These are phyloP conservation scores for Drosophila kambysellisi DNA, from an alignment of 2,888 invertebrate genomes.

Conservation along the genomic window DNA sequence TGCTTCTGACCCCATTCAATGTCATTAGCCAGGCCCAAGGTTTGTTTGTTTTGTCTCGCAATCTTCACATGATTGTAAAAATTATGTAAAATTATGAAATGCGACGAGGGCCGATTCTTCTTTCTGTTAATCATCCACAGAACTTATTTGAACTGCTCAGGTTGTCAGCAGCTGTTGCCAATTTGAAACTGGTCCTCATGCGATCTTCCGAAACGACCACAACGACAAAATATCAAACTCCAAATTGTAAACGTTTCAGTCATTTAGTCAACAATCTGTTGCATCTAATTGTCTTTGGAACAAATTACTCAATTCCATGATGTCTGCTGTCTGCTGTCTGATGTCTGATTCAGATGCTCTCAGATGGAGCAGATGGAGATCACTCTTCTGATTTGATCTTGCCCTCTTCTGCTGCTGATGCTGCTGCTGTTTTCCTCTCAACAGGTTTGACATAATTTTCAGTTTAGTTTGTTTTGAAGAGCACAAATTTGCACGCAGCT, in stretches of 20 bases:
- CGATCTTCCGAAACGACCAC: conserved; percentile 13
- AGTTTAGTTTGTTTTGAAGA: conserved; percentile 76
- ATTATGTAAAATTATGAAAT: conserved; percentile 67
- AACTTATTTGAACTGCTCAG: conserved; percentile 59
- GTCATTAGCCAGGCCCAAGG: conserved; percentile 79
- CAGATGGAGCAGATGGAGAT: conserved; percentile 37
- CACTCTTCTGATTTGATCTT: conserved; percentile 20
- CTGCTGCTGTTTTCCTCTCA: conserved; percentile 32
- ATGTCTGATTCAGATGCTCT: conserved; percentile 14
- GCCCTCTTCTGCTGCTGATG: neutral
- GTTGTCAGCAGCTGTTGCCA: conserved; percentile 51
- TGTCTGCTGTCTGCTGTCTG: conserved; percentile 21
- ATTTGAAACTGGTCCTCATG: conserved; percentile 21
- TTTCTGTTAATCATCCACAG: conserved; percentile 29
- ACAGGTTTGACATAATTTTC: conserved; percentile 79
- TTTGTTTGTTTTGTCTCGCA: conserved; percentile 66
- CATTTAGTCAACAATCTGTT: conserved; percentile 79
- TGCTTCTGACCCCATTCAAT: conserved; percentile 75
- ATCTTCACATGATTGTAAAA: conserved; percentile 70
- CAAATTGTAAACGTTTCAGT: conserved; percentile 64
- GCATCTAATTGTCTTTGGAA: conserved; percentile 77
- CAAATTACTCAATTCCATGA: conserved; percentile 74
- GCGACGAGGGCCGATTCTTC: conserved; percentile 44
- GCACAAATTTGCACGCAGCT: conserved; percentile 73
- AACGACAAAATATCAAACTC: conserved; percentile 39